Evolutionary conservation across 2,113 vertebrate species (phyloP), one percentile per base, ranked within the genome.

Genomic region (Apaloderma vittatum): DNA sequence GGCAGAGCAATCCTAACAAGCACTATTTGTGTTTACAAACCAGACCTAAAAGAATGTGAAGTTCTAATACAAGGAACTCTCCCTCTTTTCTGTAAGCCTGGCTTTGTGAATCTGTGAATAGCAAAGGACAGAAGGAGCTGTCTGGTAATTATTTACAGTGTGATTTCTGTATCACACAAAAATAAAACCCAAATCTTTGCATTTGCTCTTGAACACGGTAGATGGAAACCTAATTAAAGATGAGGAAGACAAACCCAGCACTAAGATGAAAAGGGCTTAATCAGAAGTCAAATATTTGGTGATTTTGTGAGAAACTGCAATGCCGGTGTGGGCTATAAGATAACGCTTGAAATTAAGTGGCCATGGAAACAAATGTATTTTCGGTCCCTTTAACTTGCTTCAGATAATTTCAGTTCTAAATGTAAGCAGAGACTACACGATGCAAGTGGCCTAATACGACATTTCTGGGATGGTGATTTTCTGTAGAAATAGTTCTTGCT

Each of bases 251-350:
- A 88, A 94, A 79, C 24, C 30, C 54, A 36, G 23, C 21, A 11
- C 8, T 3, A 36, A 27, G 83, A 66, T 92, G 71, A 92, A 86
- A 88, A 83, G 62, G 58, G 40, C 49, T 76, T 95, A 95, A 93
- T 93, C 76, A 86, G 58, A 93, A 94, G 88, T 86, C 58, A 88
- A 94, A 70, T 82, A 72, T 88, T 79, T 70, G 71, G 82, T 83
- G 85, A 48, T 70, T 24, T 71, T 79, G 32, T 54, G 40, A 82
- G 90, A 43, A 88, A 20, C 40, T 19, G 82, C 52, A 68, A 8
- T 1, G 3, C 63, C 45, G 82, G 62, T 86, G 82, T 49, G 82
- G 45, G 45, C 58, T 72, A 17, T 55, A 67, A 72, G 86, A 78
- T 43, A 92, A 70, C n/a, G 5, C 15, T 73, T 7, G 59, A 65